A percentile compares a stretch with the other conserved stretches of the same genome.
phyloP scores from a whole-genome alignment of 2,888 invertebrate species.

The Nemurella pictetii region DNA sequence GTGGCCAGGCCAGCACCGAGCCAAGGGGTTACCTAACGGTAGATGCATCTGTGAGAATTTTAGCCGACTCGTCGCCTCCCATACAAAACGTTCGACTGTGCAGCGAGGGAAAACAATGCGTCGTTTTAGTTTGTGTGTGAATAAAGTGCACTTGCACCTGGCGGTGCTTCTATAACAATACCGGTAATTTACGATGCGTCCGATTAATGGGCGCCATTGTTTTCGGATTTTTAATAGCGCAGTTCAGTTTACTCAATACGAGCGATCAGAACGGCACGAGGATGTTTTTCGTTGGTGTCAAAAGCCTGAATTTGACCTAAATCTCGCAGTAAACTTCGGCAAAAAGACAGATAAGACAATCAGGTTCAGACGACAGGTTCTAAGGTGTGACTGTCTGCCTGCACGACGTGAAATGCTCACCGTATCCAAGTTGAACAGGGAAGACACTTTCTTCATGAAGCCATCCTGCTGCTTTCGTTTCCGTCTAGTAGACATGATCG shows the following conservation, averaged over 20 bases:
- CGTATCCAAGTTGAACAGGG: conserved; percentile 83
- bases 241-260: background rate
- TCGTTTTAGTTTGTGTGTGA: background rate
- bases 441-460: conserved; percentile 87
- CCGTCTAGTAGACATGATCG: conserved; percentile 64
- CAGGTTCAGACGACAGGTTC: background rate
- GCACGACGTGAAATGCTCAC: conserved; percentile 57
- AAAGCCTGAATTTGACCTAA: background rate
- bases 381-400: background rate
- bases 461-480: conserved; percentile 71
- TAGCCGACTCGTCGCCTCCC: background rate
- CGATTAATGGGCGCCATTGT: background rate
- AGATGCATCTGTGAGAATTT: background rate
- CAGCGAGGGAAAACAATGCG: background rate
- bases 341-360: background rate
- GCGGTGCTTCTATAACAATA: background rate
- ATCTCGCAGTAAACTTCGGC: background rate
- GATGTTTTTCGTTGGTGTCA: background rate
- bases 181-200: background rate
- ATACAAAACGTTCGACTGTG: background rate
- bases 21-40: background rate
- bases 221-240: background rate
- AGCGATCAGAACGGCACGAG: background rate
- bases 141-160: background rate
- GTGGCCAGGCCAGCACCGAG: background rate